phyloP scores from a whole-genome alignment of 2,888 invertebrate species.

The Drosophila austrosaltans region DNA sequence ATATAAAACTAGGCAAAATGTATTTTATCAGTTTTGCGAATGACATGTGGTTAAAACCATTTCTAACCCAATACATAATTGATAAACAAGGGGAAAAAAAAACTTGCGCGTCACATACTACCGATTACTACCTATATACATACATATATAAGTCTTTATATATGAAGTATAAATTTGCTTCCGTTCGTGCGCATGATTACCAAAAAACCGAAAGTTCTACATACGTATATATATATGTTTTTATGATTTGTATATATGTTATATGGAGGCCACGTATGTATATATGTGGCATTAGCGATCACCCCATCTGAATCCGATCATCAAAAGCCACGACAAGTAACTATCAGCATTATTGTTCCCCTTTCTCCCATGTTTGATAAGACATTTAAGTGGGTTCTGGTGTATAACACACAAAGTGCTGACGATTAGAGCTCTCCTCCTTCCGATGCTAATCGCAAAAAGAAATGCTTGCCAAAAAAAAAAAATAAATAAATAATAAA shows the following conservation, averaged over 20 bases:
- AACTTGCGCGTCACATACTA: slow-evolving; percentile 3
- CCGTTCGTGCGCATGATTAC: slow-evolving; percentile 35
- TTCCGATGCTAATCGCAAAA: slow-evolving; percentile 13
- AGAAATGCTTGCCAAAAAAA: slow-evolving; percentile 30
- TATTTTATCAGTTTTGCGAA: not conserved
- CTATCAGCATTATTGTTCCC: slow-evolving; percentile 15
- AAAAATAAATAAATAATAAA: slow-evolving; percentile 2
- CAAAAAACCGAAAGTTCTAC: not conserved
- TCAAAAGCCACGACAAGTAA: slow-evolving; percentile 6
- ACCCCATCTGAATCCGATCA: slow-evolving; percentile 42
- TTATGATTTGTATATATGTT: slow-evolving; percentile 6
- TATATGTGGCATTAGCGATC: slow-evolving; percentile 45
- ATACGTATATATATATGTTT: not conserved
- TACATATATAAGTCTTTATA: not conserved
- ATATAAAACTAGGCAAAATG: slow-evolving; percentile 7
- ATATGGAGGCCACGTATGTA: slow-evolving; percentile 33
- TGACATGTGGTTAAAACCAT: slow-evolving; percentile 9
- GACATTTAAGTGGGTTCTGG: not conserved
- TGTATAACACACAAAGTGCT: slow-evolving; percentile 7
- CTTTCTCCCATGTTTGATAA: slow-evolving; percentile 15
- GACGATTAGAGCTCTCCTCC: not conserved
- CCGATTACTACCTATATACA: not conserved
- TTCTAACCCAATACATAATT: slow-evolving; percentile 5
- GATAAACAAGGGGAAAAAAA: slow-evolving; percentile 11
- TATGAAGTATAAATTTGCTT: slow-evolving; percentile 23